Percentiles rank a stretch among this genome's conserved stretches.
These are phyloP conservation scores for Cataglyphis altisquamis DNA, from an alignment of 2,888 invertebrate species.

Conservation along the genomic window DNA sequence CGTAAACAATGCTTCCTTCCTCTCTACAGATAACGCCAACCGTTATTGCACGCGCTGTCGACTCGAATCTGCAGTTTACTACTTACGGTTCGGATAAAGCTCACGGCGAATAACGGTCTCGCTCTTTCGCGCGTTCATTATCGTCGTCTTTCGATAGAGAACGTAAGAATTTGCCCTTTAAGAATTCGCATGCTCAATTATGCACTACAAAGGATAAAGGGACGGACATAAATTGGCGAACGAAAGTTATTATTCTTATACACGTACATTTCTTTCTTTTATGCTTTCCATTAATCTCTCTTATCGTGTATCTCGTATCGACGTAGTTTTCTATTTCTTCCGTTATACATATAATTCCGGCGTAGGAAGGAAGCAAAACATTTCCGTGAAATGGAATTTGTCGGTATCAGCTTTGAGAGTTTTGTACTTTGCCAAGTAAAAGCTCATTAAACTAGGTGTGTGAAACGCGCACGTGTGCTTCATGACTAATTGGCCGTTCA, in stretches of 20 bases:
- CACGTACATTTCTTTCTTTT: not conserved
- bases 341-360: not conserved
- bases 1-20: conserved; percentile 73
- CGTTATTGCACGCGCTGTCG: conserved; percentile 73
- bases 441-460: conserved; percentile 7
- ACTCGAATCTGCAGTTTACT: conserved; percentile 69
- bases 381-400: conserved; percentile 18
- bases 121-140: not conserved
- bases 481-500: conserved; percentile 15
- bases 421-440: not conserved
- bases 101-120: conserved; percentile 13
- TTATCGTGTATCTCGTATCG: not conserved
- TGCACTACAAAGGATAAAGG: conserved; percentile 14
- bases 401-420: not conserved
- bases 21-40: conserved; percentile 60
- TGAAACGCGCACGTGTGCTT: conserved; percentile 5
- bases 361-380: conserved; percentile 32
- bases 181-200: conserved; percentile 24
- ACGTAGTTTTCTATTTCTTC: conserved; percentile 14
- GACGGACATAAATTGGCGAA: not conserved
- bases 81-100: conserved; percentile 62
- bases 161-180: not conserved
- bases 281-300: not conserved
- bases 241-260: conserved; percentile 15
- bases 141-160: not conserved